phyloP scores from a whole-genome alignment of 1,140 invertebrate genomes.

The Drosophila cardini region DNA sequence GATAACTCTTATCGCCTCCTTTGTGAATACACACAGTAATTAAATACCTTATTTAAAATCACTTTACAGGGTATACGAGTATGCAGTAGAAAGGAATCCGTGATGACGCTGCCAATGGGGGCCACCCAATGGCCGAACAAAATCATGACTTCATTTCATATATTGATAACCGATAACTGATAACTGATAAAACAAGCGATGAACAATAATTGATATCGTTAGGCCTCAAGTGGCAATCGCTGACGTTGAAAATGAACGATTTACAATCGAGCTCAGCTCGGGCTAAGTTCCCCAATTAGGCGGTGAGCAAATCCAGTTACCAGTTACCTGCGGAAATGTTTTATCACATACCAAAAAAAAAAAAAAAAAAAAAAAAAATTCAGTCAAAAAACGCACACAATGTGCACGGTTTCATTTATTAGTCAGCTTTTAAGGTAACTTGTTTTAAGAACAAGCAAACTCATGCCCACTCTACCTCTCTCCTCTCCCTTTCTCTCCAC shows the following conservation, averaged over 20 bases:
- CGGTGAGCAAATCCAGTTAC: conserved; percentile 58
- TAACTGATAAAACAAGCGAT: conserved; percentile 23
- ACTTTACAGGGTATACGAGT: too few relatives aligned
- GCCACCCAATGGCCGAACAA: conserved; percentile 19
- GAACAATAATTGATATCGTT: conserved; percentile 33
- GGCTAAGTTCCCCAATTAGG: conserved; percentile 60
- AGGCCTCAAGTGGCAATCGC: conserved; percentile 69
- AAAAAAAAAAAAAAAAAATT: too few relatives aligned
- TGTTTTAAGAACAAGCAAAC: conserved; percentile 40
- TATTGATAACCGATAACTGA: conserved; percentile 21
- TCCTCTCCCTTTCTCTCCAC: neutral
- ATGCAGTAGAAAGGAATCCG: neutral
- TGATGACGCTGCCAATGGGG: conserved; percentile 20
- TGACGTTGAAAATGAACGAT: conserved; percentile 50
- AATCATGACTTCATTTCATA: conserved; percentile 41
- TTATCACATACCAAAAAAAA: neutral
- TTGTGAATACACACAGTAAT: too few relatives aligned
- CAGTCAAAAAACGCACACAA: neutral
- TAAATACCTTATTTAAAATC: too few relatives aligned
- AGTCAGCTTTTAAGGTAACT: conserved; percentile 57
- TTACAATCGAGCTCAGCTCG: conserved; percentile 42
- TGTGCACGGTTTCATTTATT: conserved; percentile 5
- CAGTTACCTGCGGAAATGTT: conserved; percentile 31
- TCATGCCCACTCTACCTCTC: neutral
- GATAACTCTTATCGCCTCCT: too few relatives aligned